Evolutionary conservation across 1,140 invertebrate species (phyloP), one percentile per base, ranked within the genome.

Genomic region (Daktulosphaira vitifoliae): DNA sequence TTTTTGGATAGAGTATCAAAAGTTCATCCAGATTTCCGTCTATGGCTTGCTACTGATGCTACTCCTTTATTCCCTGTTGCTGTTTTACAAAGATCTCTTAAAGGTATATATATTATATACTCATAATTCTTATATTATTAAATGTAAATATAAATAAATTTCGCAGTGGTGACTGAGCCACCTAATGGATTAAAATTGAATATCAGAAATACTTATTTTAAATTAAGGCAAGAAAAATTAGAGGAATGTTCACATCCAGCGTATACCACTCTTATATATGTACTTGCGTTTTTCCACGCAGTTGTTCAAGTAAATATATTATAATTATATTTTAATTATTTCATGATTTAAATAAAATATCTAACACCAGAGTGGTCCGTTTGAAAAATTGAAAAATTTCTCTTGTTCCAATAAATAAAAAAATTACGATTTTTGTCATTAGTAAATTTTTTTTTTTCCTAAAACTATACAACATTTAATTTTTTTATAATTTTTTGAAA

Each of bases 21-120:
- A 70, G 87, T 88, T 1, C 89, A 95, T 79, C 85, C 88, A 0
- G 88, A 93, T 73, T 95, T 94, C 74, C 77, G 92, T n/a, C 76
- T 96, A 1, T 96, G 91, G 91, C 75, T 96, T 25, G 94, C 90
- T 1, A 94, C 90, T 0, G 90, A 94, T 73, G 87, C 89, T 0
- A 88, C 84, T 1, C 81, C 84, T 0, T 80, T 79, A 2, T 94
- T 96, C 75, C 91, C 92, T 4, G 89, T 94, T 70, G 89, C 89
- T 38, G 87, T 95, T 68, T 73, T 94, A 42, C 90, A 93, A 72
- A 79, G 85, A 66, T 90, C 88, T 1, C 75, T 92, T 0, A 42
- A 77, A 90, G 89, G 92, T 74, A 89, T 92, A n/a, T n/a, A n/a
- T n/a, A n/a, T n/a, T n/a, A n/a, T n/a, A n/a, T n/a, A n/a, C n/a